A percentile compares a stretch with the other conserved stretches of the same genome.
Conservation (phyloP, 2,888 invertebrate species). For the Andrena haemorrhoa region DNA sequence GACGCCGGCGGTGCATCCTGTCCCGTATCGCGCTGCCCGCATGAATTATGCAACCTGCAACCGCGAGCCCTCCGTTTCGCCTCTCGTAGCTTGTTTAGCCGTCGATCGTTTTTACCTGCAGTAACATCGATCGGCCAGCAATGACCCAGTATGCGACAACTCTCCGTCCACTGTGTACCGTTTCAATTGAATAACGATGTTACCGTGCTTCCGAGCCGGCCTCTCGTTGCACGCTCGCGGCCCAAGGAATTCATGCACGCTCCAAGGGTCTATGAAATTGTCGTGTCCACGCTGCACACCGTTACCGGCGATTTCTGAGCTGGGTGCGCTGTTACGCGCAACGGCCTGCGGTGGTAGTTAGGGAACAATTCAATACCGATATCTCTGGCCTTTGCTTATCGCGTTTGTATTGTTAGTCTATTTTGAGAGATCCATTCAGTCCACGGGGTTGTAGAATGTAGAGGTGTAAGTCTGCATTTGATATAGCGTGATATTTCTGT, state of each 20-base stretch:
- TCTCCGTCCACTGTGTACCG: slow-evolving; percentile 34
- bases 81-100: slow-evolving; percentile 65
- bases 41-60: slow-evolving; percentile 67
- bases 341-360: background rate
- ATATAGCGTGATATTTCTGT: no score
- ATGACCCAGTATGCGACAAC: slow-evolving; percentile 73
- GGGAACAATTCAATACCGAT: background rate
- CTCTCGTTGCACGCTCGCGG: background rate
- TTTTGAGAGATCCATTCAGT: no score
- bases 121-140: slow-evolving; percentile 73
- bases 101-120: slow-evolving; percentile 73
- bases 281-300: background rate
- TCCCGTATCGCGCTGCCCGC: slow-evolving; percentile 5
- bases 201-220: slow-evolving; percentile 1
- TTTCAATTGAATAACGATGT: slow-evolving; percentile 43
- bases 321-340: background rate
- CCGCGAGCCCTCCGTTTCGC: slow-evolving; percentile 48
- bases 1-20: slow-evolving; percentile 10
- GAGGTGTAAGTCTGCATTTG: no score
- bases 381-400: background rate
- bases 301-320: background rate
- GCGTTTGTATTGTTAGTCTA: background rate
- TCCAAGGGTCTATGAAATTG: background rate
- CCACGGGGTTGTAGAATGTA: no score
- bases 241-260: background rate